These are phyloP conservation scores for Cenopis cana DNA, from an alignment of 2,888 invertebrate genomes.

Conservation along the genomic window DNA sequence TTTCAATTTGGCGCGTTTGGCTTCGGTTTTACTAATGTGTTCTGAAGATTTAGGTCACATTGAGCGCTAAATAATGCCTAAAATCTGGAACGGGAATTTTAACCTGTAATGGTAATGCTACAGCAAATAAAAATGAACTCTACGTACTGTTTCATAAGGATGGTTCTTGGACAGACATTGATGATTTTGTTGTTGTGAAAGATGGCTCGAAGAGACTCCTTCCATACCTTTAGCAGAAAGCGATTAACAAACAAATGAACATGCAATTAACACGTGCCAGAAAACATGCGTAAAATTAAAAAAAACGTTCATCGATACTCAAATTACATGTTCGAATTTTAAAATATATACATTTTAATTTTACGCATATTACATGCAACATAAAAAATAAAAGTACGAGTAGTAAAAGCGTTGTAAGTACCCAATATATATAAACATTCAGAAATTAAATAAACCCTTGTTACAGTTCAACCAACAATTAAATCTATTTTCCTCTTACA, in stretches of 20 bases:
- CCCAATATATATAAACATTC: conserved; percentile 29
- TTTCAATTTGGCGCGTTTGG: conserved; percentile 22
- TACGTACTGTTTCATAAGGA: conserved; percentile 99
- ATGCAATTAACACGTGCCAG: conserved; percentile 61
- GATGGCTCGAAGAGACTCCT: conserved; percentile 93
- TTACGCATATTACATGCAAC: conserved; percentile 28
- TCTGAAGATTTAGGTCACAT: conserved; percentile 23
- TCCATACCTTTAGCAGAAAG: conserved; percentile 92
- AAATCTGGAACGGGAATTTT: conserved; percentile 26
- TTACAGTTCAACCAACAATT: conserved; percentile 18
- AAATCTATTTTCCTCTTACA: neutral
- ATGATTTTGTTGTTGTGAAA: conserved; percentile 98
- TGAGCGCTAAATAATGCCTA: conserved; percentile 14
- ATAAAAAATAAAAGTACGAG: conserved; percentile 27
- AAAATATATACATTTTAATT: conserved; percentile 10
- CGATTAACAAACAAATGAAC: conserved; percentile 59
- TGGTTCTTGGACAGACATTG: conserved; percentile 97
- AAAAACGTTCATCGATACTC: neutral
- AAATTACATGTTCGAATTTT: neutral
- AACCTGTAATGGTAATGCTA: conserved; percentile 21
- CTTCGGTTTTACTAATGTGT: conserved; percentile 15
- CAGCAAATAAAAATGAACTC: conserved; percentile 37
- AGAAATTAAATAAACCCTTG: conserved; percentile 14
- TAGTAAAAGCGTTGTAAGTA: conserved; percentile 23
- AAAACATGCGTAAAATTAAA: conserved; percentile 53